phyloP scores from a whole-genome alignment of 2,888 invertebrate species.

The Zaprionus obscuricornis region DNA sequence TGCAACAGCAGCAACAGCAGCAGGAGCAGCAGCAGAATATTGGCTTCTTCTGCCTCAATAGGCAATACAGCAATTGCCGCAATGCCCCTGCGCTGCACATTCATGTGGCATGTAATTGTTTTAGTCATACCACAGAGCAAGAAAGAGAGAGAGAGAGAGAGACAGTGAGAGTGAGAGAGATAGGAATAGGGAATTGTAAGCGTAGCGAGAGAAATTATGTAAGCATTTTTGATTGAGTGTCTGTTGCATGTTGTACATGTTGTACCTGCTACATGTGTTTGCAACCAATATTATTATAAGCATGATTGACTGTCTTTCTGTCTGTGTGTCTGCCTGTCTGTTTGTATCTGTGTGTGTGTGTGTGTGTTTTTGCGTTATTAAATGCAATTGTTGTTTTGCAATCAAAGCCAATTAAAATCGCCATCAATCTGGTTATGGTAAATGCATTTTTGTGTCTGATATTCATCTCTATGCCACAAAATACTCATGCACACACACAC shows the following conservation, averaged over 20 bases:
- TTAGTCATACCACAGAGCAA: no score
- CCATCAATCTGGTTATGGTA: constrained; percentile 55
- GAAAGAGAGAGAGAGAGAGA: background rate
- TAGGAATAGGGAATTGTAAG: no score
- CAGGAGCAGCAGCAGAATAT: no score
- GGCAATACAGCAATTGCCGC: no score
- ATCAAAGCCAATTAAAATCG: constrained; percentile 68
- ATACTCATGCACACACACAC: background rate
- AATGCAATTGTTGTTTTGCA: constrained; percentile 69
- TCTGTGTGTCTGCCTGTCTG: constrained; percentile 2
- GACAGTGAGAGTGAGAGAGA: background rate
- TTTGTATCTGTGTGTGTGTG: background rate
- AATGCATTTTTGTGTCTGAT: constrained; percentile 56
- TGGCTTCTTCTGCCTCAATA: no score
- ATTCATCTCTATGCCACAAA: constrained; percentile 35
- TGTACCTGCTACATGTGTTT: background rate
- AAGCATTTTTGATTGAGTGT: constrained; percentile 27
- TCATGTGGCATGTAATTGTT: no score
- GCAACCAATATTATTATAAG: no score
- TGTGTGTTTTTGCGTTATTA: constrained; percentile 27
- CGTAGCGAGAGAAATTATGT: constrained; percentile 14
- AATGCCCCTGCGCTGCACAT: no score
- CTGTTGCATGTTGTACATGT: background rate
- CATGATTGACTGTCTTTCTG: background rate
- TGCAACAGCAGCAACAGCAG: no score